phyloP scores from a whole-genome alignment of 2,888 invertebrate species.

The Loripinus fragilis region DNA sequence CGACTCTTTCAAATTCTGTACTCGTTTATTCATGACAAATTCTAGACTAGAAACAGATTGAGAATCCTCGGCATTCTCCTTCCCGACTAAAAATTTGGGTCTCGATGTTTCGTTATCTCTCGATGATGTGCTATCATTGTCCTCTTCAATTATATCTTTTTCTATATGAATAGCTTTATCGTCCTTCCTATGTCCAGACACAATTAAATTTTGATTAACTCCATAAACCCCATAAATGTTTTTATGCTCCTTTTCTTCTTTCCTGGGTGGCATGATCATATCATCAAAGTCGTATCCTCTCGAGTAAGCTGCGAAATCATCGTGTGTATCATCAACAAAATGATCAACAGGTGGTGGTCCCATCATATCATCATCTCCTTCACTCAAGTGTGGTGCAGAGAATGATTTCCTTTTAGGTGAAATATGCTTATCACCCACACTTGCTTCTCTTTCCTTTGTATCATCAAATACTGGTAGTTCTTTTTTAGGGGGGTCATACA shows the following conservation, averaged over 20 bases:
- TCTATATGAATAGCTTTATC: conserved; percentile 7
- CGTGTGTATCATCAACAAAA: conserved; percentile 65
- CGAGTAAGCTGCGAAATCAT: conserved; percentile 69
- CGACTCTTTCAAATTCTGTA: conserved; percentile 50
- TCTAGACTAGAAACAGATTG: conserved; percentile 81
- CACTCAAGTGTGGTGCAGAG: conserved; percentile 40
- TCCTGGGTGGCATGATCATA: conserved; percentile 53
- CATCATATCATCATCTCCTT: conserved; percentile 63
- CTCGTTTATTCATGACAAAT: conserved; percentile 63
- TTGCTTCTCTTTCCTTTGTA: not conserved
- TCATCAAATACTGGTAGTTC: conserved; percentile 23
- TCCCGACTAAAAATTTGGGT: conserved; percentile 44
- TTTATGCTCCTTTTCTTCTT: conserved; percentile 43
- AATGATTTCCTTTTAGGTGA: conserved; percentile 10
- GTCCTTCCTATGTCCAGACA: conserved; percentile 43
- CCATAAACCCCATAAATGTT: conserved; percentile 60
- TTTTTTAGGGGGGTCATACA: not conserved
- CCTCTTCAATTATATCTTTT: conserved; percentile 40
- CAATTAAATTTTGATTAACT: conserved; percentile 45
- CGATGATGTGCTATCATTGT: conserved; percentile 61
- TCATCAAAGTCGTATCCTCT: conserved; percentile 75
- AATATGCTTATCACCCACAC: not conserved
- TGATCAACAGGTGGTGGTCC: conserved; percentile 75
- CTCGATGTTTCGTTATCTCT: conserved; percentile 54
- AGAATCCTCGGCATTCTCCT: conserved; percentile 70